A percentile compares a stretch with the other conserved stretches of the same genome.
These are phyloP conservation scores for Crenuchus spilurus DNA, from an alignment of 2,797 vertebrate species.

Conservation along the genomic window DNA sequence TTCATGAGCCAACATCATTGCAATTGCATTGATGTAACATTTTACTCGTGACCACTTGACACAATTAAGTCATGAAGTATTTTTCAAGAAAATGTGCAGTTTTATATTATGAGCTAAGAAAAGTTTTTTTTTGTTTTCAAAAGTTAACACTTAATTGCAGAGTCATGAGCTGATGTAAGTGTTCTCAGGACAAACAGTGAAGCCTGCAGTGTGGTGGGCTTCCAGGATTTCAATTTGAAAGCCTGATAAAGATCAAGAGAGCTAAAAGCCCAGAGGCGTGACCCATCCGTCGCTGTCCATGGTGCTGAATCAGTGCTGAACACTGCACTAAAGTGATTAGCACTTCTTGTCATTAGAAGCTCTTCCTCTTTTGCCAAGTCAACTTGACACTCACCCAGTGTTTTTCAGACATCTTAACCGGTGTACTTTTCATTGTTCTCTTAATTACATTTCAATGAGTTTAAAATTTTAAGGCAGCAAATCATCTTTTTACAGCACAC, in stretches of 20 bases:
- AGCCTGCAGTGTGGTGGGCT: neutral
- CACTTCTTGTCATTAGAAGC: neutral
- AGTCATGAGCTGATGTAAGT: neutral
- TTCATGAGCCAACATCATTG: too few relatives aligned
- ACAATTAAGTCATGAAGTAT: too few relatives aligned
- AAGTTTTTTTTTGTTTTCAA: too few relatives aligned
- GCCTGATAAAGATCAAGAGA: neutral
- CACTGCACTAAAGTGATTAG: neutral
- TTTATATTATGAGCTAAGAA: too few relatives aligned
- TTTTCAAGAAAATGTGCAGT: too few relatives aligned
- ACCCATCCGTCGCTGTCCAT: neutral
- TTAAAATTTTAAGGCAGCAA: neutral
- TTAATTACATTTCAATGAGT: neutral
- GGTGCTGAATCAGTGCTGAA: conserved; percentile 34
- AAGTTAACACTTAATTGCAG: neutral
- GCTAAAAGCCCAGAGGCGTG: neutral
- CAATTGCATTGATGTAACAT: too few relatives aligned
- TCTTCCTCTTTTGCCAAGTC: neutral
- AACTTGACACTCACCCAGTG: neutral
- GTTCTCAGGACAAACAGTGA: neutral
- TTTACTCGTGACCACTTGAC: too few relatives aligned
- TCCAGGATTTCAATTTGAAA: neutral
- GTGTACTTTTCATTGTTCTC: neutral
- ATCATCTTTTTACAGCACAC: neutral
- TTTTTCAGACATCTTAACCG: neutral